Conservation (phyloP, 2,113 vertebrate genomes). For the Tiliqua scincoides region DNA sequence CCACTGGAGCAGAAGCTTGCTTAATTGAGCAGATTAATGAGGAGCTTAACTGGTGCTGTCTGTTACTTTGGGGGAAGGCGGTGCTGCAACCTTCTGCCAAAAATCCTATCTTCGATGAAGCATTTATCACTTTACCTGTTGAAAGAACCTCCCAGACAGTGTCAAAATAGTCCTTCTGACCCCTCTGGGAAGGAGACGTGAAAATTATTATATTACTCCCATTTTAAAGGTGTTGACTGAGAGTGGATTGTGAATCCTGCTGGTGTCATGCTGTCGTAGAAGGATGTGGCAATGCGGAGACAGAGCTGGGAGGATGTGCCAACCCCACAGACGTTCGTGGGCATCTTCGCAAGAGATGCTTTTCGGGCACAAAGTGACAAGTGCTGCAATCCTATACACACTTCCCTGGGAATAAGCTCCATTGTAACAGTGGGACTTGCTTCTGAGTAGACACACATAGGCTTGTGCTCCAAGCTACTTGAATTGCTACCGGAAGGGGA, state of each 20-base stretch:
- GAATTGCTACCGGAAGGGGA: background rate
- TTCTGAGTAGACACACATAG: too few species aligned
- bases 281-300: background rate
- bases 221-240: slow-evolving; percentile 11
- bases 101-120: background rate
- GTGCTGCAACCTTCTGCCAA: background rate
- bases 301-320: background rate
- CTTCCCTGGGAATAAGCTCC: too few species aligned
- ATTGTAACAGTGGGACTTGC: too few species aligned
- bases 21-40: background rate
- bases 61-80: background rate
- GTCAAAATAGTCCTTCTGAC: slow-evolving; percentile 1
- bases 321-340: background rate
- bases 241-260: background rate
- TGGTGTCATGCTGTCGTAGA: background rate
- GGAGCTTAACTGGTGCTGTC: background rate
- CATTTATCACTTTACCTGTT: slow-evolving; percentile 14
- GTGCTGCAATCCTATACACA: too few species aligned
- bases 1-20: background rate
- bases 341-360: background rate
- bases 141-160: background rate
- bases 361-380: background rate
- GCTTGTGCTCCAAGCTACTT: too few species aligned
- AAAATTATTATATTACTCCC: slow-evolving; percentile 17
- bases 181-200: slow-evolving; percentile 8